Evolutionary conservation across 2,113 vertebrate genomes (phyloP).

Genomic region (Cottus gobio): DNA sequence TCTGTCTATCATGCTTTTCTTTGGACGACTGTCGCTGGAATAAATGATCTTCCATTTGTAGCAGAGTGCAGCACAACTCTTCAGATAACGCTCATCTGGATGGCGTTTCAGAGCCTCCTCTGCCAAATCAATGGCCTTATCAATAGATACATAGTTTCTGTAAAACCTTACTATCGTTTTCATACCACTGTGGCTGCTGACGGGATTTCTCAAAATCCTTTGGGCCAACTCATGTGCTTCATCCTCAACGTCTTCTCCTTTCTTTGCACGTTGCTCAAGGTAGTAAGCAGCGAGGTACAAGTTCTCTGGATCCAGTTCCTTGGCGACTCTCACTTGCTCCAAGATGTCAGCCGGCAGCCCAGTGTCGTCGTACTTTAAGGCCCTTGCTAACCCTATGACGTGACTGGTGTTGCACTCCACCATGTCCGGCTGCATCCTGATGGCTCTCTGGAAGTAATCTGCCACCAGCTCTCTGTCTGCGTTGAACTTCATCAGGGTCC

Average conservation of each 20-base stretch:
- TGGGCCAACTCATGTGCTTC: constrained; percentile 11
- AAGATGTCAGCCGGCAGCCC: background rate
- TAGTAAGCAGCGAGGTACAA: constrained; percentile 31
- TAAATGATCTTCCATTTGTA: constrained; percentile 45
- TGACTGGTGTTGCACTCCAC: constrained; percentile 60
- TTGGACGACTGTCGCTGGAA: background rate
- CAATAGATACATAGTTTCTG: background rate
- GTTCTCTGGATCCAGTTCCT: constrained; percentile 54
- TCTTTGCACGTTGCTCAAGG: background rate
- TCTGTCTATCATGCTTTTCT: background rate
- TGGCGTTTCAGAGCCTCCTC: constrained; percentile 43
- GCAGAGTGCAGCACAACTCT: constrained; percentile 30
- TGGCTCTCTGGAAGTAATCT: constrained; percentile 61
- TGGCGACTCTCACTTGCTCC: constrained; percentile 38
- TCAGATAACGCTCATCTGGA: constrained; percentile 58
- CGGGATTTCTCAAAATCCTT: constrained; percentile 43
- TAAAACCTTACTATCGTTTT: constrained; percentile 33
- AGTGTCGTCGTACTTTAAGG: background rate
- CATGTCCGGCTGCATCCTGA: constrained; percentile 58
- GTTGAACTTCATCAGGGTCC: constrained; percentile 72
- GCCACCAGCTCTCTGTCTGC: background rate
- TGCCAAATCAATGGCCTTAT: constrained; percentile 59
- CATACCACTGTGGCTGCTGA: constrained; percentile 56
- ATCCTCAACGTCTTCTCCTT: background rate
- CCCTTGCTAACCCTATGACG: background rate